Percentiles rank a stretch among this genome's conserved stretches.
Conservation (phyloP, 92 coral and sea anemone species). For the Palythoa grandiflora region DNA sequence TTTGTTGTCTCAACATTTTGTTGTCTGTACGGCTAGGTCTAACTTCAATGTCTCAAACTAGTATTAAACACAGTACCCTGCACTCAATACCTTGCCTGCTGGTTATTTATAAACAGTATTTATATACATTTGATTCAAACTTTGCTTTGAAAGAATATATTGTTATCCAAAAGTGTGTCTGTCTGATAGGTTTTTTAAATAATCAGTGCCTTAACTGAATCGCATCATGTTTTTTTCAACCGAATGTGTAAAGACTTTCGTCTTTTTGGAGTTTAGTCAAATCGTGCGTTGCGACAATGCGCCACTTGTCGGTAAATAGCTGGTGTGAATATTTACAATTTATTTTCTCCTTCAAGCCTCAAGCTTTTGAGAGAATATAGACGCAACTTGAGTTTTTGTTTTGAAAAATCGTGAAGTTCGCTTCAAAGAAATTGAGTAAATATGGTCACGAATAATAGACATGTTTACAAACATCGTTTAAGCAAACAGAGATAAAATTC, state of each 20-base stretch:
- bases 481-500: slow-evolving; percentile 31
- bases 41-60: neutral
- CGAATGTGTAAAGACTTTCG: neutral
- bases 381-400: slow-evolving; percentile 24
- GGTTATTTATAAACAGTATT: slow-evolving; percentile 1
- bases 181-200: neutral
- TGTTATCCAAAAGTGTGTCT: neutral
- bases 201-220: neutral
- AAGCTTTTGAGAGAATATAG: neutral
- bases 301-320: slow-evolving; percentile 31
- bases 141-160: neutral
- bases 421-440: slow-evolving; percentile 25
- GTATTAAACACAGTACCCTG: neutral
- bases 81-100: neutral
- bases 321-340: slow-evolving; percentile 37
- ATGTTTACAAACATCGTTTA: slow-evolving; percentile 44
- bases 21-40: neutral
- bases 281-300: slow-evolving; percentile 6
- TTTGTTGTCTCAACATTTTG: slow-evolving; percentile 12
- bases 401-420: slow-evolving; percentile 40
- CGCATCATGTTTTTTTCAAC: neutral
- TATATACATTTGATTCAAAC: neutral
- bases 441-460: slow-evolving; percentile 17
- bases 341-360: slow-evolving; percentile 18
- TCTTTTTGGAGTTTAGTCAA: slow-evolving; percentile 1